Evolutionary conservation across 2,113 vertebrate species (phyloP).

Genomic region (Mionectes macconnelli): DNA sequence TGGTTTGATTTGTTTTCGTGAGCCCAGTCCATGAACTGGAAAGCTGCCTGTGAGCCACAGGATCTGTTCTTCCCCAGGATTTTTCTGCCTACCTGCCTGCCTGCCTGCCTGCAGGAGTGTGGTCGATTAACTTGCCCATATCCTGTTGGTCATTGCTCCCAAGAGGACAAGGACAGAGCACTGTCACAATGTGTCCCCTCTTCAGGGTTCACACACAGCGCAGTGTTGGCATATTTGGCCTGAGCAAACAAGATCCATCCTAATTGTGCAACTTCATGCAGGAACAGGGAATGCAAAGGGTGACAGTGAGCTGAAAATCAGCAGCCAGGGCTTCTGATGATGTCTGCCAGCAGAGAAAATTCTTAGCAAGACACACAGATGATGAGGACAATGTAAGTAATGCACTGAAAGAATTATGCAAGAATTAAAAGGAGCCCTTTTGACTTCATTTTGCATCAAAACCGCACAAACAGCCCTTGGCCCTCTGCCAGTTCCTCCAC

Average conservation of each 20-base stretch:
- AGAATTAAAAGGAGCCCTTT: neutral
- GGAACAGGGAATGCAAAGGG: neutral
- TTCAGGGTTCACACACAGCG: neutral
- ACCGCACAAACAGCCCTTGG: neutral
- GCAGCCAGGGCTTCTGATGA: neutral
- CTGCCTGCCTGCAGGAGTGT: neutral
- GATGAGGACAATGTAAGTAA: neutral
- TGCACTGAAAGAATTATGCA: too few species aligned
- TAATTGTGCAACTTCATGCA: neutral
- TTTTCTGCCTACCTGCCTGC: neutral
- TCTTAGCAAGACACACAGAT: neutral
- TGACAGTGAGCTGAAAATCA: neutral
- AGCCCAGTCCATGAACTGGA: neutral
- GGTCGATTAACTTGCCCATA: neutral
- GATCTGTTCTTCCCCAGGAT: neutral
- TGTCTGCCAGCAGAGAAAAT: neutral
- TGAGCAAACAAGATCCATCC: neutral
- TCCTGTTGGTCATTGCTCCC: neutral
- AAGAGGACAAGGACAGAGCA: neutral
- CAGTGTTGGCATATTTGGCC: neutral
- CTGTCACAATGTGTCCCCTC: neutral
- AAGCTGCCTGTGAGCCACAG: fast-evolving
- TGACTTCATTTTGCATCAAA: neutral
- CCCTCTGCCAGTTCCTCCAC: neutral
- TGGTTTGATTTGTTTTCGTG: neutral